phyloP scores from a whole-genome alignment of 2,113 vertebrate species.

The Psittacula cyanocephala region DNA sequence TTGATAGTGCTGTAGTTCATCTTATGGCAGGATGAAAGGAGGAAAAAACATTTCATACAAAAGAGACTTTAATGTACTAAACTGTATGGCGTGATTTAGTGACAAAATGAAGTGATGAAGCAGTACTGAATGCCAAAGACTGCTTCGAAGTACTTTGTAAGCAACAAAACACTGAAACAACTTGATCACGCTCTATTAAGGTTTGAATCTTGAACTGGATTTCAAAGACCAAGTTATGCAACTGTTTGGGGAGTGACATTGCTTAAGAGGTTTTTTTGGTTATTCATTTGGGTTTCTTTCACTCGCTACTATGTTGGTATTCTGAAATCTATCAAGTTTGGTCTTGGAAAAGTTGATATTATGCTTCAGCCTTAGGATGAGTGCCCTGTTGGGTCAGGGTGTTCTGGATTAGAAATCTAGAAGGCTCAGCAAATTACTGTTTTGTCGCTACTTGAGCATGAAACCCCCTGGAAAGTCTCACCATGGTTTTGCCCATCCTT shows the following conservation, averaged over 20 bases:
- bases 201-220: not conserved
- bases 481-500: not conserved
- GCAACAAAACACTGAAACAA: not conserved
- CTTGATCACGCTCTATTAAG: not conserved
- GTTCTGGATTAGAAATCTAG: not conserved
- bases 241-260: not conserved
- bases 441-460: not conserved
- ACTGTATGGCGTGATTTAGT: not conserved
- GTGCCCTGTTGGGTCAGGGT: not conserved
- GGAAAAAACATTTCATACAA: not conserved
- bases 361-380: not conserved
- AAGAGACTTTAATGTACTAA: not conserved
- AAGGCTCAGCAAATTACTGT: rapidly evolving
- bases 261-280: not conserved
- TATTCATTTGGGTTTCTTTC: not conserved
- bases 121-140: not conserved
- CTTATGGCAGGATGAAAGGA: not conserved
- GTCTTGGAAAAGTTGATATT: not conserved
- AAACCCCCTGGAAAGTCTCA: not conserved
- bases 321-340: not conserved
- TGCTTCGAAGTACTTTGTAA: not conserved
- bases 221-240: not conserved
- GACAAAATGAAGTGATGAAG: not conserved
- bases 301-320: not conserved
- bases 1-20: not conserved